Evolutionary conservation across 2,113 vertebrate genomes (phyloP).

Genomic region (Herpailurus yagouaroundi): DNA sequence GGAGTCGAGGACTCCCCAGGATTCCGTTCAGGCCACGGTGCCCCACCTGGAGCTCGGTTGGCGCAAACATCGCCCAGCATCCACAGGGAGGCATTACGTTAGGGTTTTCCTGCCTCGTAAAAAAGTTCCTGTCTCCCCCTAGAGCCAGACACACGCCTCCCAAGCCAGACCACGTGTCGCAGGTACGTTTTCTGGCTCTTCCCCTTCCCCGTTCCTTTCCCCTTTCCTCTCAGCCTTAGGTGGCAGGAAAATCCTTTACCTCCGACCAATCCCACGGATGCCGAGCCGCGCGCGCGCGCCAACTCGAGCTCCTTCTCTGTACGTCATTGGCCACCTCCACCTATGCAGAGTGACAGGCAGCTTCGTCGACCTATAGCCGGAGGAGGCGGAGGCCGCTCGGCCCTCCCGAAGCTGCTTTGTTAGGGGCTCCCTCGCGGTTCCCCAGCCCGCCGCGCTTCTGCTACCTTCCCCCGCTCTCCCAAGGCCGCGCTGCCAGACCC

Average conservation of each 20-base stretch:
- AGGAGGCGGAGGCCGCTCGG: slow-evolving; percentile 65
- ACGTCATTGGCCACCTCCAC: slow-evolving; percentile 73
- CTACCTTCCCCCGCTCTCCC: background rate
- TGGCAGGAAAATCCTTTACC: slow-evolving; percentile 72
- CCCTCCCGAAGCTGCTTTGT: slow-evolving; percentile 76
- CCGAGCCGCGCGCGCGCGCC: slow-evolving; percentile 72
- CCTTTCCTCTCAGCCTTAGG: slow-evolving; percentile 27
- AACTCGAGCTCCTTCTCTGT: slow-evolving; percentile 1
- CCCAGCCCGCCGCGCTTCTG: background rate
- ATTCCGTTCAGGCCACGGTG: background rate
- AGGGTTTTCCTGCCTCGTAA: background rate
- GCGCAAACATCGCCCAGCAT: background rate
- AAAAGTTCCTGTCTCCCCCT: slow-evolving; percentile 19
- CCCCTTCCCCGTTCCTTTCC: background rate
- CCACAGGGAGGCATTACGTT: background rate
- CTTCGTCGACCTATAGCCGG: slow-evolving; percentile 62
- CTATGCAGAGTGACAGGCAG: slow-evolving; percentile 69
- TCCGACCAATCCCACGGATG: slow-evolving; percentile 72
- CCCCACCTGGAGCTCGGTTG: background rate
- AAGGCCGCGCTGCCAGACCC: background rate
- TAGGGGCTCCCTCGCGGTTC: slow-evolving; percentile 51
- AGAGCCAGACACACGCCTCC: background rate
- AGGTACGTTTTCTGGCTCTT: slow-evolving; percentile 42
- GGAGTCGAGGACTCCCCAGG: background rate
- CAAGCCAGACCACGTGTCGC: slow-evolving; percentile 44